These are phyloP conservation scores for Argyrosomus regius DNA, from an alignment of 2,797 vertebrate species.

Conservation along the genomic window DNA sequence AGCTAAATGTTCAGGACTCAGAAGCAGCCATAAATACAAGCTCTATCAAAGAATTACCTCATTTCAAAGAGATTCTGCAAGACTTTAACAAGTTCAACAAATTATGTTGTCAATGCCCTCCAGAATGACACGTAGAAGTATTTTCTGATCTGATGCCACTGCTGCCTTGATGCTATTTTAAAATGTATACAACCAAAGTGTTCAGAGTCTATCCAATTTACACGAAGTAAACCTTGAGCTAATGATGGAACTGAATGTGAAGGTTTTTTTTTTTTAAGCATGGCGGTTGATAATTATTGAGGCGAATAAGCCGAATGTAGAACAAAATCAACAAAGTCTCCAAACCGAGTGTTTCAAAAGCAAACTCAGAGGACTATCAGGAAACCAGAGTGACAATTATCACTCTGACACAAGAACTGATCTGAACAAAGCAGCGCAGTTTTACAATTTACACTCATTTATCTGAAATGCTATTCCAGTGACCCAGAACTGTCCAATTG, in stretches of 20 bases:
- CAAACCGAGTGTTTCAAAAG: not conserved
- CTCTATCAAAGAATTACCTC: too few relatives aligned
- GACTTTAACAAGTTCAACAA: too few relatives aligned
- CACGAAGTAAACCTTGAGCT: not conserved
- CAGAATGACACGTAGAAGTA: too few relatives aligned
- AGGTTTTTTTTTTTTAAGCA: not conserved
- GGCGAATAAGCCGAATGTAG: not conserved
- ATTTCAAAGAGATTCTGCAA: too few relatives aligned
- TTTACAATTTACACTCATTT: conserved; percentile 36
- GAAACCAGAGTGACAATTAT: not conserved
- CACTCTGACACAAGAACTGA: too few relatives aligned
- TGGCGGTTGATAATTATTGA: not conserved
- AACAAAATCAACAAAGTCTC: not conserved
- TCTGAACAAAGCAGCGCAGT: not conserved
- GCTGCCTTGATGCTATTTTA: not conserved
- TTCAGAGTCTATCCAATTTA: not conserved
- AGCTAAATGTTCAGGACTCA: too few relatives aligned
- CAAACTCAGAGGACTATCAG: not conserved
- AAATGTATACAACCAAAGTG: not conserved
- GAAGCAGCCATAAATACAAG: too few relatives aligned
- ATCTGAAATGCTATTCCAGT: conserved; percentile 33
- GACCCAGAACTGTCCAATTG: conserved; percentile 66
- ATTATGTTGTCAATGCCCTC: too few relatives aligned
- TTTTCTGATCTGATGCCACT: too few relatives aligned
- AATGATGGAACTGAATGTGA: not conserved